A percentile compares a stretch with the other conserved stretches of the same genome.
phyloP scores from a whole-genome alignment of 2,113 vertebrate species.

The Apeltes quadracus region DNA sequence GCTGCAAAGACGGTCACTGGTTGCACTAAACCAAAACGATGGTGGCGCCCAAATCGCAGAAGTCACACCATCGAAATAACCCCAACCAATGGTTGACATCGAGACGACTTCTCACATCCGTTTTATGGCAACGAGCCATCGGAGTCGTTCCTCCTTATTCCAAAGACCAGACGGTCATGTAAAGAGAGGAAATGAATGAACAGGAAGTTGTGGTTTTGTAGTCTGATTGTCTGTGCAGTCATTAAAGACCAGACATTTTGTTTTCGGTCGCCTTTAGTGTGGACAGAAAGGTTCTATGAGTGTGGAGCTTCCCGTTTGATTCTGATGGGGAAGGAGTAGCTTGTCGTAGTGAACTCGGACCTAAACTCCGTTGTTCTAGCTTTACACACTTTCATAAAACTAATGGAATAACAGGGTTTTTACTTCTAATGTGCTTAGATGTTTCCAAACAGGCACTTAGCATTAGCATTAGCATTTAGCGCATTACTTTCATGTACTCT shows the following conservation, averaged over 20 bases:
- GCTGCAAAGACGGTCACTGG: not conserved
- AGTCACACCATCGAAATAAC: not conserved
- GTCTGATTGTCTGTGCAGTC: not conserved
- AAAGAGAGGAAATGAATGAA: not conserved
- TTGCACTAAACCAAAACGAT: not conserved
- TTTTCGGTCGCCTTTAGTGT: not conserved
- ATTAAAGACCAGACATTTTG: not conserved
- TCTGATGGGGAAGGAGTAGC: not conserved
- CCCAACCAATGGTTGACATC: not conserved
- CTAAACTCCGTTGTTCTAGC: not conserved
- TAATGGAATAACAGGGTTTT: conserved; percentile 53
- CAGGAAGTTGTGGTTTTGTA: not conserved
- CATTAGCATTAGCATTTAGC: conserved; percentile 12
- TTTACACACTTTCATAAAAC: conserved; percentile 42
- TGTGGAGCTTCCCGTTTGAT: not conserved
- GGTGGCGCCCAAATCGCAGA: not conserved
- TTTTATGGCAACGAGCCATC: not conserved
- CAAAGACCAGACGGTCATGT: not conserved
- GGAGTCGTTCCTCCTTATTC: not conserved
- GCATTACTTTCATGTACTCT: conserved; percentile 18
- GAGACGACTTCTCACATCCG: not conserved
- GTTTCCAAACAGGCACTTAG: conserved; percentile 7
- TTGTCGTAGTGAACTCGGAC: not conserved
- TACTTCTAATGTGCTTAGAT: not conserved
- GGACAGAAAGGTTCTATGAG: not conserved